These are phyloP conservation scores for Amblyjoppa proteus DNA, from an alignment of 2,888 invertebrate genomes.

Conservation along the genomic window DNA sequence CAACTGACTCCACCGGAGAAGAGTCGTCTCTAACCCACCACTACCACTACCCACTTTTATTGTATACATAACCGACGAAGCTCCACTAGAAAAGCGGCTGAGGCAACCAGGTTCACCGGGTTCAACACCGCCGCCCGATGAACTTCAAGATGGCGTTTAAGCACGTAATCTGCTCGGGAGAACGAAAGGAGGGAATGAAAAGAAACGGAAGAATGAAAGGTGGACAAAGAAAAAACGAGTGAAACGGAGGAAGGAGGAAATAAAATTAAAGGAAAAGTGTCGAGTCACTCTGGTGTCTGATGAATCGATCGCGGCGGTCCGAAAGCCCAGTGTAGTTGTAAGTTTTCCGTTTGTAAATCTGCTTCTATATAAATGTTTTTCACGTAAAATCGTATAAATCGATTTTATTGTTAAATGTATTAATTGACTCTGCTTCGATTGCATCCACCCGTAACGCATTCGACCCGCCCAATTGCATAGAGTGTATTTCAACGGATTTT, in stretches of 20 bases:
- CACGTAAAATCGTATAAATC: too few relatives aligned
- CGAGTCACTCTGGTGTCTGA: slow-evolving; percentile 25
- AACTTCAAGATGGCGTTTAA: slow-evolving; percentile 59
- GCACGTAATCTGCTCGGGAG: slow-evolving; percentile 54
- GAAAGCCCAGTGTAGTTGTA: not conserved
- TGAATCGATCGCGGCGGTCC: slow-evolving; percentile 12
- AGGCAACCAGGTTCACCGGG: slow-evolving; percentile 8
- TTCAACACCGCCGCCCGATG: slow-evolving; percentile 38
- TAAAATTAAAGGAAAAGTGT: slow-evolving; percentile 23
- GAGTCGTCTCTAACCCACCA: slow-evolving; percentile 27
- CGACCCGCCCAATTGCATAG: too few relatives aligned
- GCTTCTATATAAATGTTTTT: too few relatives aligned
- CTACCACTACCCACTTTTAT: slow-evolving; percentile 9
- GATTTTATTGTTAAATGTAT: too few relatives aligned
- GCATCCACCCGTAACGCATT: too few relatives aligned
- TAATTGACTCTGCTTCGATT: too few relatives aligned
- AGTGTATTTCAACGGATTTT: too few relatives aligned
- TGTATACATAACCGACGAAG: slow-evolving; percentile 6
- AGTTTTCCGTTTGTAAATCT: too few relatives aligned
- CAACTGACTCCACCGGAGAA: slow-evolving; percentile 46
- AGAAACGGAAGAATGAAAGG: slow-evolving; percentile 24
- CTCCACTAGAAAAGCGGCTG: not conserved
- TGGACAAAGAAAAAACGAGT: slow-evolving; percentile 17
- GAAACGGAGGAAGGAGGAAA: slow-evolving; percentile 7
- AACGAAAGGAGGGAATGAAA: slow-evolving; percentile 35